phyloP scores from a whole-genome alignment of 2,888 invertebrate species.

The Nemotelus nigrinus region DNA sequence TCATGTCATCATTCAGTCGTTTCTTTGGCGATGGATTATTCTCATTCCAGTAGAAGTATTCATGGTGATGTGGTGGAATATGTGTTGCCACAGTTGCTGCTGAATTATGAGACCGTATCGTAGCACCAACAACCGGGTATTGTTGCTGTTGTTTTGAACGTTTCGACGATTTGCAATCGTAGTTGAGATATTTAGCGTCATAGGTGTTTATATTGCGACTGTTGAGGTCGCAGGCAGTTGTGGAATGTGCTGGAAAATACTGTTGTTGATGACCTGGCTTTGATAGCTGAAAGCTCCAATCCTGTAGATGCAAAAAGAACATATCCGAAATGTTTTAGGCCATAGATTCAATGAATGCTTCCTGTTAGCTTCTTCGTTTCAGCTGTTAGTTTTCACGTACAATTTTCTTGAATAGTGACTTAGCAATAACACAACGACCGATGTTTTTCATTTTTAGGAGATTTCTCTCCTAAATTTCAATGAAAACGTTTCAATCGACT shows the following conservation, averaged over 20 bases:
- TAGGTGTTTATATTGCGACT: conserved; percentile 47
- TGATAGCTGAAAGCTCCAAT: conserved; percentile 49
- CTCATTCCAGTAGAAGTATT: conserved; percentile 63
- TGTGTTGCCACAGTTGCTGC: background rate
- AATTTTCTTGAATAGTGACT: no score
- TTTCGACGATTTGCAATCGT: conserved; percentile 48
- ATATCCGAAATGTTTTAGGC: no score
- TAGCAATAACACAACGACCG: no score
- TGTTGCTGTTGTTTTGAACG: conserved; percentile 47
- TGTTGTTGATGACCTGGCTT: conserved; percentile 25
- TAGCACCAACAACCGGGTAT: conserved; percentile 36
- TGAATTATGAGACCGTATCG: background rate
- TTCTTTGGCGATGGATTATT: conserved; percentile 56
- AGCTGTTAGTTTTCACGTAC: no score
- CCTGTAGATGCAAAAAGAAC: conserved; percentile 20
- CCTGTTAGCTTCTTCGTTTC: no score
- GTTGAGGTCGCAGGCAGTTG: background rate
- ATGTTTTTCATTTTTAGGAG: no score
- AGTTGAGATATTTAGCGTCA: conserved; percentile 51
- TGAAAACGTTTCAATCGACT: no score
- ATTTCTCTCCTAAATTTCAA: no score
- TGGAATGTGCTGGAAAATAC: conserved; percentile 19
- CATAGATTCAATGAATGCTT: no score
- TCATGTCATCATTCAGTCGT: conserved; percentile 44
- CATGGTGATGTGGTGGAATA: conserved; percentile 53